phyloP scores from a whole-genome alignment of 2,797 vertebrate species.

The Coreius guichenoti region DNA sequence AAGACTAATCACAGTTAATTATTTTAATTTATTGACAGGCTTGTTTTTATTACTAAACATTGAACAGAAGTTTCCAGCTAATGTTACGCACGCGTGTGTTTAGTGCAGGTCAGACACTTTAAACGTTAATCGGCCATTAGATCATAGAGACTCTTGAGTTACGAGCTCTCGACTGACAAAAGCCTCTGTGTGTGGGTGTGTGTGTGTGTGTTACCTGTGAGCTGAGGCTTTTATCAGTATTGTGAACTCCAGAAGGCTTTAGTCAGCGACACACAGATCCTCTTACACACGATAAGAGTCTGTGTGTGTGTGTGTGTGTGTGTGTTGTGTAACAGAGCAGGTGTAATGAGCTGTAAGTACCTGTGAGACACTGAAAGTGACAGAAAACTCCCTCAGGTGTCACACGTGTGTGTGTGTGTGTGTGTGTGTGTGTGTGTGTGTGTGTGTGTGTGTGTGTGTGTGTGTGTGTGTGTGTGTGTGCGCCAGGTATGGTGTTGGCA shows the following conservation, averaged over 20 bases:
- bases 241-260: constrained; percentile 38
- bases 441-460: constrained; percentile 66
- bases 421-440: constrained; percentile 44
- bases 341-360: constrained; percentile 95
- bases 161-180: constrained; percentile 61
- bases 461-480: constrained; percentile 38
- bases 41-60: background rate
- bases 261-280: constrained; percentile 34
- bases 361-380: constrained; percentile 86
- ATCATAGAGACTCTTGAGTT: constrained; percentile 66
- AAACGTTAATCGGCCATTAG: constrained; percentile 77
- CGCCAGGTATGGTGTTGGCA: constrained; percentile 67
- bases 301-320: constrained; percentile 45
- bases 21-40: background rate
- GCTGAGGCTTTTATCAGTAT: constrained; percentile 36
- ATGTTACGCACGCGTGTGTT: background rate
- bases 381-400: constrained; percentile 73
- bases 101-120: constrained; percentile 62
- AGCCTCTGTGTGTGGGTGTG: constrained; percentile 45
- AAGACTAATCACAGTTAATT: background rate
- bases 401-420: constrained; percentile 24
- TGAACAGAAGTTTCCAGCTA: constrained; percentile 1
- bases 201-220: constrained; percentile 60
- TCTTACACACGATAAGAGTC: constrained; percentile 29
- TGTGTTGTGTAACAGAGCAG: constrained; percentile 84